Evolutionary conservation across 2,797 vertebrate genomes (phyloP).

Genomic region (Enoplosus armatus): DNA sequence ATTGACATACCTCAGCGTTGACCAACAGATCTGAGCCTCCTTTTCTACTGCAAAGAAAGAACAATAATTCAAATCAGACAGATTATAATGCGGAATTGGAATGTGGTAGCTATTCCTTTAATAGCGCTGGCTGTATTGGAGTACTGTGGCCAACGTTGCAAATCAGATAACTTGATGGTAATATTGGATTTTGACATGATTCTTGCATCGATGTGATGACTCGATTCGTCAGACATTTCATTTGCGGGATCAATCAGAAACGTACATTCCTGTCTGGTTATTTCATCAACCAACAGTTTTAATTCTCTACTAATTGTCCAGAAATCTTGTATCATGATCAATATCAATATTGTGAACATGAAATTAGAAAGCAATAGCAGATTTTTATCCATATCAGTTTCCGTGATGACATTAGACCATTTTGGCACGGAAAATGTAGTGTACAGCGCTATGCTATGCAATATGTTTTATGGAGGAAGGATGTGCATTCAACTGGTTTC

Average conservation of each 20-base stretch:
- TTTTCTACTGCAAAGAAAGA: constrained; percentile 65
- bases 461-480: too few relatives aligned
- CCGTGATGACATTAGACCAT: background rate
- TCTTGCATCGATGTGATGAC: background rate
- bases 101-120: background rate
- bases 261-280: background rate
- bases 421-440: background rate
- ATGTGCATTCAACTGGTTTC: too few relatives aligned
- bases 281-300: background rate
- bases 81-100: background rate
- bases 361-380: background rate
- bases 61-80: background rate
- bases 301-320: background rate
- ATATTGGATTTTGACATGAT: background rate
- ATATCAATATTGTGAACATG: background rate
- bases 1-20: constrained; percentile 87
- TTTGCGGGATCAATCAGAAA: too few relatives aligned
- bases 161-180: background rate
- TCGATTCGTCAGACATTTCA: too few relatives aligned
- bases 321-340: background rate
- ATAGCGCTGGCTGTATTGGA: background rate
- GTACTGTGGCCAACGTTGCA: background rate
- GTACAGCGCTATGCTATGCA: too few relatives aligned
- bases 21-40: constrained; percentile 61
- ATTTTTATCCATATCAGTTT: background rate